A percentile compares a stretch with the other conserved stretches of the same genome.
phyloP scores from a whole-genome alignment of 2,113 vertebrate species.

The Himantopus leucocephalus region DNA sequence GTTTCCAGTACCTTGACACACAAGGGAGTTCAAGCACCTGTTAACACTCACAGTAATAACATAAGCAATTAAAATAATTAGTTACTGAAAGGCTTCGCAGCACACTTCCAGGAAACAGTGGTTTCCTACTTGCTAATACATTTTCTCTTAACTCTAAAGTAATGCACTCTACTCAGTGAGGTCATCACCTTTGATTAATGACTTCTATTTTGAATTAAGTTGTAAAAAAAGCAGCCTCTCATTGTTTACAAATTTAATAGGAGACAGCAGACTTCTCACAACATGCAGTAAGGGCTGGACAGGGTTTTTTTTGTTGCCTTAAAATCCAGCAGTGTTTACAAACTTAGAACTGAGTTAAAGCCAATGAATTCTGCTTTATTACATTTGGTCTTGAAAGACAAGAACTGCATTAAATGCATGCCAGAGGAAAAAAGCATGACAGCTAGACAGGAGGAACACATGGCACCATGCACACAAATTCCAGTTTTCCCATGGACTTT shows the following conservation, averaged over 20 bases:
- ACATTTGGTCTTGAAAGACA: background rate
- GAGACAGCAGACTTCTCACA: background rate
- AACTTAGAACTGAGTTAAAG: background rate
- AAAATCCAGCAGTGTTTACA: background rate
- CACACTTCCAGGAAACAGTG: background rate
- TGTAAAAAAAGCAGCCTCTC: background rate
- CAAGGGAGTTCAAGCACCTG: constrained; percentile 15
- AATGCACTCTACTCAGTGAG: background rate
- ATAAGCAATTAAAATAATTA: background rate
- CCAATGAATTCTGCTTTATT: background rate
- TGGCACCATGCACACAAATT: background rate
- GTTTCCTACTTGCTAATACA: background rate
- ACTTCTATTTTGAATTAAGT: background rate
- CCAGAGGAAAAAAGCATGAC: background rate
- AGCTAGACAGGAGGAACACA: background rate
- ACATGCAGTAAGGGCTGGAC: background rate
- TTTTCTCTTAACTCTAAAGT: background rate
- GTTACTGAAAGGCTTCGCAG: background rate
- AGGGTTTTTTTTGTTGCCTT: background rate
- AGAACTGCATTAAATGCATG: background rate
- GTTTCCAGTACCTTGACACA: background rate
- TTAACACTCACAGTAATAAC: background rate
- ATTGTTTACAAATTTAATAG: background rate
- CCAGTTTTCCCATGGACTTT: background rate
- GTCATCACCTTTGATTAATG: background rate